These are phyloP conservation scores for Rutpela maculata DNA, from an alignment of 2,888 invertebrate species.

Conservation along the genomic window DNA sequence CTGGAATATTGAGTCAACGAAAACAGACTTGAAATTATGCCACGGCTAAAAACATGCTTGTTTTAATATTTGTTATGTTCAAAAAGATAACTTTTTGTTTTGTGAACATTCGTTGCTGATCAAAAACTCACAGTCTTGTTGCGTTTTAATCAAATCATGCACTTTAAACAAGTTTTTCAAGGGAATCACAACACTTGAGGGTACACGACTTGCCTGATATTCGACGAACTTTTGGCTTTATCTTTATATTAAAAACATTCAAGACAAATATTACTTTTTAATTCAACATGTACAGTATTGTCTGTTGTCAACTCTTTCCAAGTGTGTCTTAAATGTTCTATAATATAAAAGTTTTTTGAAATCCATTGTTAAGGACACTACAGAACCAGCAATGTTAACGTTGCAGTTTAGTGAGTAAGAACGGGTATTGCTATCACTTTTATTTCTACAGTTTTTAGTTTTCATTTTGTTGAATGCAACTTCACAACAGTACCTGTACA, in stretches of 20 bases:
- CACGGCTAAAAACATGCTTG: constrained; percentile 33
- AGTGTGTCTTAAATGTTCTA: constrained; percentile 36
- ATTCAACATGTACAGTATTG: constrained; percentile 5
- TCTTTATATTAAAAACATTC: constrained; percentile 35
- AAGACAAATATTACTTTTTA: constrained; percentile 26
- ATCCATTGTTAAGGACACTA: constrained; percentile 47
- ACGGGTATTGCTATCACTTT: constrained; percentile 49
- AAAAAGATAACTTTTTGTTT: constrained; percentile 35
- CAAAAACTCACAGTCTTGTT: constrained; percentile 63
- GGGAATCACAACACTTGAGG: constrained; percentile 63
- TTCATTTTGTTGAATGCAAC: constrained; percentile 33
- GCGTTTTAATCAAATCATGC: constrained; percentile 61
- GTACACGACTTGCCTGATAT: constrained; percentile 62
- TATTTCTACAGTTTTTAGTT: constrained; percentile 40
- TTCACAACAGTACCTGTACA: constrained; percentile 42
- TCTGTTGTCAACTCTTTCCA: not conserved
- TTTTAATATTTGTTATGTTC: constrained; percentile 30
- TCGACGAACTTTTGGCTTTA: constrained; percentile 46
- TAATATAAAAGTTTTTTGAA: constrained; percentile 32
- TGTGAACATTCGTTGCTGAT: constrained; percentile 51
- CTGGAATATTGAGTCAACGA: constrained; percentile 50
- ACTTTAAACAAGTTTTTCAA: constrained; percentile 50
- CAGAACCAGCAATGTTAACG: constrained; percentile 51
- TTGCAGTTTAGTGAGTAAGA: constrained; percentile 53
- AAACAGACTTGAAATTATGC: constrained; percentile 40